Conservation (phyloP, 35 echinoderm and acorn worm species). For the Patiria miniata region DNA sequence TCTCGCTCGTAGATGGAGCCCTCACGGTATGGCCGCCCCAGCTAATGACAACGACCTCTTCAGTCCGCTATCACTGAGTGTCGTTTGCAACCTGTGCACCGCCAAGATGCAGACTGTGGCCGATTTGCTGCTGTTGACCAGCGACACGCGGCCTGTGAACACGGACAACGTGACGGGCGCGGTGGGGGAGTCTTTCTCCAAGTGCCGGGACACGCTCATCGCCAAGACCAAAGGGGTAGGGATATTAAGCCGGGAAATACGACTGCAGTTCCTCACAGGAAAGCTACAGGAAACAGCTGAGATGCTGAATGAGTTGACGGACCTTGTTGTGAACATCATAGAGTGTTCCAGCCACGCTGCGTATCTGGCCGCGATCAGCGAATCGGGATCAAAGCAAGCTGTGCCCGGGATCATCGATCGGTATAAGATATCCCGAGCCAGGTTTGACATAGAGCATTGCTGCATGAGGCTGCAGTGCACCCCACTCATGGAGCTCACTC, state of each 20-base stretch:
- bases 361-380: conserved; percentile 89
- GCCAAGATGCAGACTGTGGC: conserved; percentile 91
- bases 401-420: conserved; percentile 93
- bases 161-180: conserved; percentile 75
- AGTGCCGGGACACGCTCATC: conserved; percentile 95
- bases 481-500: conserved; percentile 81
- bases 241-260: conserved; percentile 83
- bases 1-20: conserved; percentile 37
- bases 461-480: conserved; percentile 82
- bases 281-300: conserved; percentile 74
- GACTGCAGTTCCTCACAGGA: conserved; percentile 67
- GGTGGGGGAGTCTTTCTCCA: conserved; percentile 91
- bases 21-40: conserved; percentile 81
- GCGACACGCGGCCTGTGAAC: conserved; percentile 93
- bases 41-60: conserved; percentile 77
- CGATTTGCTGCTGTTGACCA: conserved; percentile 89
- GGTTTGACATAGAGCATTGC: conserved; percentile 89
- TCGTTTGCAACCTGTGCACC: conserved; percentile 88
- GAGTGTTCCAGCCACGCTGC: conserved; percentile 96
- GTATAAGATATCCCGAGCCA: conserved; percentile 88
- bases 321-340: conserved; percentile 83
- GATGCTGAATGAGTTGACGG: conserved; percentile 78
- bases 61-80: conserved; percentile 78
- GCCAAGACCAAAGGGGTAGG: conserved; percentile 93
- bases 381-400: conserved; percentile 84